Conservation (phyloP, 2,888 invertebrate genomes). For the Galeopsomyia nigrocyanea region DNA sequence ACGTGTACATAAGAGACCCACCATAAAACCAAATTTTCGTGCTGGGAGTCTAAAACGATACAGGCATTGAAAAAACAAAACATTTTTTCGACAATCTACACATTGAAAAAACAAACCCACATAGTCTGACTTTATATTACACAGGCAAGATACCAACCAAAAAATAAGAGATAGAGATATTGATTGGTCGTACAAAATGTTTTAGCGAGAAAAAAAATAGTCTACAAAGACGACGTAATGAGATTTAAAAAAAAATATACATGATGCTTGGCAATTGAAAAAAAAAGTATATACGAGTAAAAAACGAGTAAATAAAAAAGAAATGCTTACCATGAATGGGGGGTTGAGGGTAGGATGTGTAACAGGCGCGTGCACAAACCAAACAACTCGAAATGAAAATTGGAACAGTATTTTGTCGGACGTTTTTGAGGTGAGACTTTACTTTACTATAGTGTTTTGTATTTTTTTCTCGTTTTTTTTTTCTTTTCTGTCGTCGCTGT, state of each 20-base stretch:
- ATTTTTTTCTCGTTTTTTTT: constrained; percentile 31
- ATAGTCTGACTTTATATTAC: constrained; percentile 8
- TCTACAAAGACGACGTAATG: constrained; percentile 32
- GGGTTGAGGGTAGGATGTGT: constrained; percentile 68
- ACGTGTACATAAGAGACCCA: constrained; percentile 17
- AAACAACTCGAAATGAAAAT: constrained; percentile 70
- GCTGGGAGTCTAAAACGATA: constrained; percentile 31
- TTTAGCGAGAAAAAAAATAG: constrained; percentile 28
- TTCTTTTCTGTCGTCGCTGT: constrained; percentile 41
- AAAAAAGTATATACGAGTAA: constrained; percentile 9
- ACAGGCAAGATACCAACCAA: too few relatives aligned
- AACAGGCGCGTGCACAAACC: constrained; percentile 70
- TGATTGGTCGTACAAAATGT: constrained; percentile 12
- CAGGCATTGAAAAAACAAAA: constrained; percentile 11
- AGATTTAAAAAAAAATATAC: constrained; percentile 13
- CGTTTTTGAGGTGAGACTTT: constrained; percentile 48
- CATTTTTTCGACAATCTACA: background rate
- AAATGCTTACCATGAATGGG: constrained; percentile 68
- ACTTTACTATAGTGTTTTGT: background rate
- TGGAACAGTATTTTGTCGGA: constrained; percentile 64
- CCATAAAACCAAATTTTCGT: constrained; percentile 20
- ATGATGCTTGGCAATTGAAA: constrained; percentile 11
- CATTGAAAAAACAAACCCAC: constrained; percentile 6
- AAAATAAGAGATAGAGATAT: background rate
- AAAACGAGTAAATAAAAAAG: constrained; percentile 63